Base-by-base conservation (phyloP, 2,113 vertebrate genomes). In the Phylloscopus trochilus region DNA sequence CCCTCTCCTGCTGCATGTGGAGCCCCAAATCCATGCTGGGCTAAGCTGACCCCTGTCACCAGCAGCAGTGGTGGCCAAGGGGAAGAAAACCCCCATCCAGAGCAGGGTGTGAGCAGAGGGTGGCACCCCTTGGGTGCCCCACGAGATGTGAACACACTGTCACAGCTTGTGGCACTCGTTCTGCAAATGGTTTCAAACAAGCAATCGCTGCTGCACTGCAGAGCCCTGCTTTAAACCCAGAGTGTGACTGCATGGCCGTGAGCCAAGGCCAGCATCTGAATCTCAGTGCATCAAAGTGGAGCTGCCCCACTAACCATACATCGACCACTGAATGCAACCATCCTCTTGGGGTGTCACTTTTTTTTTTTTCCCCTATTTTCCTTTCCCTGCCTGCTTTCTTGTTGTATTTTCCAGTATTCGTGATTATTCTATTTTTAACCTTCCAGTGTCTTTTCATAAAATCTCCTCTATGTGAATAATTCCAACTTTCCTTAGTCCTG, bases 361-460 rank as follows among this genome's bases (percentile, higher is more conserved):
- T 35, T 44, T n/a, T 44, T n/a, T 20, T 6, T 1, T 22, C 5
- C 9, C 59, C 35, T 81, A 2, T 51, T 49, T 91, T 51, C n/a
- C 27, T 53, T 70, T 53, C 35, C 51, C 39, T 79, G 31, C 73
- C 69, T 91, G 64, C 58, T 84, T 74, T 72, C 69, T 69, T 92
- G 5, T 85, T 93, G n/a, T 76, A 33, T 92, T 87, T 94, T 83
- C 41, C 44, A 56, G 47, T 86, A 31, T 75, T 91, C 89, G 87
- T 95, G 86, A 73, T 89, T 72, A 63, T 55, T 67, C 55, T 56
- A 11, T 84, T 96, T 95, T 92, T 95, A 91, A 75, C 64, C 44
- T 88, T 49, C 55, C 28, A 9, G 4, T 83, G 60, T 73, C 11
- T 67, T 67, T 91, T 78, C 67, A 53, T 93, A 81, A 89, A 83